These are phyloP conservation scores for Boulengeromyrus knoepffleri DNA, from an alignment of 2,113 vertebrate species.

Conservation along the genomic window DNA sequence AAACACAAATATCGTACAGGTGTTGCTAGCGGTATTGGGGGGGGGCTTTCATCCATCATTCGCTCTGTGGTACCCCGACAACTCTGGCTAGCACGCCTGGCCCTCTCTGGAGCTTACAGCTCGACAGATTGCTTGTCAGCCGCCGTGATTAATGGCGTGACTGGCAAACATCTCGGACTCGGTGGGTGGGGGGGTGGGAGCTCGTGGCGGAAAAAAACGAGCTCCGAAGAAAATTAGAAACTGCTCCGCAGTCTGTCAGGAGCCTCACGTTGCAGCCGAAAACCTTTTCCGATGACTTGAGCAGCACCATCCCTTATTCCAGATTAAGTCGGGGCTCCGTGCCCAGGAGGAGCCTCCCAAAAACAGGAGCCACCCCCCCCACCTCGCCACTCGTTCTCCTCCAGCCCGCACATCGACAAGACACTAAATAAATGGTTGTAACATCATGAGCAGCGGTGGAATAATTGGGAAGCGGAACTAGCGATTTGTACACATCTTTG, in stretches of 20 bases:
- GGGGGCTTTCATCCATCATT: constrained; percentile 32
- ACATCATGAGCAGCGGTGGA: neutral
- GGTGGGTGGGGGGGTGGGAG: constrained; percentile 25
- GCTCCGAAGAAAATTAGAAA: constrained; percentile 53
- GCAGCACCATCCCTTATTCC: neutral
- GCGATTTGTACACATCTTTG: neutral
- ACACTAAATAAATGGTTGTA: neutral
- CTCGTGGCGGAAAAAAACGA: constrained; percentile 29
- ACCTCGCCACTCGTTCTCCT: neutral
- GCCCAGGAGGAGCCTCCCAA: neutral
- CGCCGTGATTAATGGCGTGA: constrained; percentile 59
- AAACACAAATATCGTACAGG: constrained; percentile 31
- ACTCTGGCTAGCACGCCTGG: constrained; percentile 8
- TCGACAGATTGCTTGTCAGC: constrained; percentile 57
- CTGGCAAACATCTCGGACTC: constrained; percentile 38
- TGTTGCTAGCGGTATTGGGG: constrained; percentile 7
- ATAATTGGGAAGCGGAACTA: neutral
- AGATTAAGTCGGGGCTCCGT: neutral
- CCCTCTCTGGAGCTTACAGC: constrained; percentile 31
- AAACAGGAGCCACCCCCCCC: neutral
- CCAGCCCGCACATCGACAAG: neutral
- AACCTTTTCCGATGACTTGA: constrained; percentile 6
- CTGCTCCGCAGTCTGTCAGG: constrained; percentile 45
- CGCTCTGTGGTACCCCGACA: constrained; percentile 37
- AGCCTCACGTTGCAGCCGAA: neutral